Evolutionary conservation across 2,113 vertebrate genomes (phyloP), one percentile per base, ranked within the genome.

Genomic region (Anser cygnoides): DNA sequence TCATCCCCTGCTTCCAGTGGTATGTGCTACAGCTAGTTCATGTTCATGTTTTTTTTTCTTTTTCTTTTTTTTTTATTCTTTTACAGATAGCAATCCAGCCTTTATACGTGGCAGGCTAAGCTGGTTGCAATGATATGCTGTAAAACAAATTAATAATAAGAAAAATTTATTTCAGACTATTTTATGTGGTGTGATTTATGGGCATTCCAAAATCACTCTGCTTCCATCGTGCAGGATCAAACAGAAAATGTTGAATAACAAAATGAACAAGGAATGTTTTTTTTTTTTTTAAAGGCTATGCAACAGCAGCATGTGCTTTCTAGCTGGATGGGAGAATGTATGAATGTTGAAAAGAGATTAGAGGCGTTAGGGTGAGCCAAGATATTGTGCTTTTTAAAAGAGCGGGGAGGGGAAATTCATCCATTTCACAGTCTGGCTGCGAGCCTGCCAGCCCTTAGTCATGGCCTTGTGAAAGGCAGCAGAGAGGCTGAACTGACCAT

Each of bases 331-430:
- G 82, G 89, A 90, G 61, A 49, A 33, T 35, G 52, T 46, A 9
- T 76, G 93, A 97, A 89, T 65, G 35, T 61, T 94, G 95, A 92
- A 85, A 92, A 93, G 95, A 81, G 90, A 96, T 96, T 89, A 87
- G 77, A 92, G 67, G 84, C 76, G 70, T 16, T 11, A 92, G 92
- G 71, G 35, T 92, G 75, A 97, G 94, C 96, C 93, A 94, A 96
- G 89, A 88, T 93, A 59, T 86, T 92, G 74, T 2, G 46, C 83
- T 87, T 87, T 78, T 95, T 77, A 90, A 75, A 90, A 89, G 89
- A 80, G 84, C 1, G 1, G 90, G 87, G 85, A 84, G 85, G 84
- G 63, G 67, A 96, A 71, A 33, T 78, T 84, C 29, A 90, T 92
- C 67, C 17, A 7, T 95, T 93, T 92, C 62, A n/a, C 6, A 58